A percentile compares a stretch with the other conserved stretches of the same genome.
These are phyloP conservation scores for Mormyrus hasselquistii DNA, from an alignment of 2,797 vertebrate genomes.

Conservation along the genomic window DNA sequence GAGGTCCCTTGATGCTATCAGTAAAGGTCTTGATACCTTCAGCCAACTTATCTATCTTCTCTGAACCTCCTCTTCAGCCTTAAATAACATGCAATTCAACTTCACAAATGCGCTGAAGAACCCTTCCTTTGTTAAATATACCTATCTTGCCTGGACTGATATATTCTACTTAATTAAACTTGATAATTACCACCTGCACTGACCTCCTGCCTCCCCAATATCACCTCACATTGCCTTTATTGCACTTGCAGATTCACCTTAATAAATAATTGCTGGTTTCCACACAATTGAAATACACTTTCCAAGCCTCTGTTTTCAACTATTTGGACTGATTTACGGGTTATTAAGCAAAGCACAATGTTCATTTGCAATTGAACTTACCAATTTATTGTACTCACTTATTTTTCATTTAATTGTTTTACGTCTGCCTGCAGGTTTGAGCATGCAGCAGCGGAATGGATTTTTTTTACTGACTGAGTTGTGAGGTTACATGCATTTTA, in stretches of 20 bases:
- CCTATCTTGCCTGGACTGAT: neutral
- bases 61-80: neutral
- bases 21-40: neutral
- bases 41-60: neutral
- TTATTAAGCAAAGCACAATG: neutral
- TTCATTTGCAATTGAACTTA: neutral
- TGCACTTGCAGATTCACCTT: neutral
- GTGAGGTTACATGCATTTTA: neutral
- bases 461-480: neutral
- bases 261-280: neutral
- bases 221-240: neutral
- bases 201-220: neutral
- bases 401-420: neutral
- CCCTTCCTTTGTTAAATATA: neutral
- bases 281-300: neutral
- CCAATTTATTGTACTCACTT: neutral
- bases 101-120: neutral
- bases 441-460: neutral
- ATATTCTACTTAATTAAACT: constrained; percentile 1
- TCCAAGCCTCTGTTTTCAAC: neutral
- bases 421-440: neutral
- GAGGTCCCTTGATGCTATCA: neutral
- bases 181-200: neutral
- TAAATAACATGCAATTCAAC: neutral
- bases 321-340: neutral